Evolutionary conservation across 2,113 vertebrate genomes (phyloP).

Genomic region (Chaetops frenatus): DNA sequence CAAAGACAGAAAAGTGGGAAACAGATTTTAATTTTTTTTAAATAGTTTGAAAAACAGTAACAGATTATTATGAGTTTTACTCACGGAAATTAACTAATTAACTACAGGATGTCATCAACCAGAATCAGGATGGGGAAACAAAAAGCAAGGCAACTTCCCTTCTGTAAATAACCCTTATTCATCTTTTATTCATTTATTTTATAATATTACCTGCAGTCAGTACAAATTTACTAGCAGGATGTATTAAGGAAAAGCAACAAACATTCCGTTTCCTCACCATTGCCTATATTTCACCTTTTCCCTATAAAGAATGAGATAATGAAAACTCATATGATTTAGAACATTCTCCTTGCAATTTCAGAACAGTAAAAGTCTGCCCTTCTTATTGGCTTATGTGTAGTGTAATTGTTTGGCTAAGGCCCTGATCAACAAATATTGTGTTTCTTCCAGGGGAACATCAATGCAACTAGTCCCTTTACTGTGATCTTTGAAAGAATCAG

Average conservation of each 20-base stretch:
- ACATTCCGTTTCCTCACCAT: background rate
- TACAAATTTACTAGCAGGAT: slow-evolving; percentile 5
- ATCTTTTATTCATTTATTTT: slow-evolving; percentile 22
- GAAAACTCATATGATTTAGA: background rate
- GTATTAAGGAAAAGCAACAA: background rate
- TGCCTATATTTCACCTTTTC: slow-evolving; percentile 5
- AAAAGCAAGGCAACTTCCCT: background rate
- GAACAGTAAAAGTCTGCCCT: slow-evolving; percentile 38
- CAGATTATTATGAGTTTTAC: background rate
- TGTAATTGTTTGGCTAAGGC: slow-evolving; percentile 17
- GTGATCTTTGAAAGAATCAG: slow-evolving; percentile 21
- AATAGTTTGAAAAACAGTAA: background rate
- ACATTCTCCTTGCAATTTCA: slow-evolving; percentile 15
- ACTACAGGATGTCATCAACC: background rate
- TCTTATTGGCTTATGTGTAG: background rate
- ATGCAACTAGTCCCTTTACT: background rate
- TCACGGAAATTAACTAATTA: background rate
- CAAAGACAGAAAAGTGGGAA: background rate
- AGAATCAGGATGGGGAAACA: background rate
- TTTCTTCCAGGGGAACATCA: slow-evolving; percentile 28
- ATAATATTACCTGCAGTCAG: background rate
- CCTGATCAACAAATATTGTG: background rate
- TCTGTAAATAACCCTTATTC: slow-evolving; percentile 9
- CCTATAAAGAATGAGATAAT: background rate
- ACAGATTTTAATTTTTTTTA: background rate